phyloP scores from a whole-genome alignment of 2,113 vertebrate genomes.

The Odontesthes bonariensis region DNA sequence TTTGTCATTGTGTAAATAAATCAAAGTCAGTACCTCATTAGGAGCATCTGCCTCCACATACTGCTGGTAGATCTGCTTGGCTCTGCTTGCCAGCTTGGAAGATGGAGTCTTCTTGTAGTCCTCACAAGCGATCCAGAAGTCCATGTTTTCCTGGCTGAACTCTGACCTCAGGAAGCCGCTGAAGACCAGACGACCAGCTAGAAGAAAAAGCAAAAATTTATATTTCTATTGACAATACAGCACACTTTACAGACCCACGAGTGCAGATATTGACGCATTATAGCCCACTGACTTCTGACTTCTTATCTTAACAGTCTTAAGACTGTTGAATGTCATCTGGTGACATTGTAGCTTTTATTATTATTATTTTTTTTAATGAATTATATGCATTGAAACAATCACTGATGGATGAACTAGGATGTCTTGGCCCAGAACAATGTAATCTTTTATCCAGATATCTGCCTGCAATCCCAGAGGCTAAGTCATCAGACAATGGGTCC shows the following conservation, averaged over 20 bases:
- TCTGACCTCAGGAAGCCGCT: conserved; percentile 89
- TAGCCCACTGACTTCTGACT: neutral
- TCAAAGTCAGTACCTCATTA: conserved; percentile 83
- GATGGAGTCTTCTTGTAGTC: conserved; percentile 87
- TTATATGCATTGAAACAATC: neutral
- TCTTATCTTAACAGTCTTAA: neutral
- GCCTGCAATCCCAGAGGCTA: neutral
- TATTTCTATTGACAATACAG: neutral
- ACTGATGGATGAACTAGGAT: neutral
- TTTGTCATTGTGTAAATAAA: no score
- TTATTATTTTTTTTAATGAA: no score
- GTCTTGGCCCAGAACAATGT: neutral
- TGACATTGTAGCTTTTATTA: neutral
- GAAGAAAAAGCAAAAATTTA: neutral
- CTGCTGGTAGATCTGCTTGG: conserved; percentile 89
- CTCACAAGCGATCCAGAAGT: conserved; percentile 92
- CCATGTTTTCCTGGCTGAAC: conserved; percentile 93
- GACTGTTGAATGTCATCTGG: no score
- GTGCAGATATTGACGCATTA: neutral
- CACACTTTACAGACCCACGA: neutral
- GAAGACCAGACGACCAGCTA: conserved; percentile 88
- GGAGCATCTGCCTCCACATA: conserved; percentile 89
- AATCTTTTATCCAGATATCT: neutral
- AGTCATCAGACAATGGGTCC: neutral
- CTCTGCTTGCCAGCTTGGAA: conserved; percentile 82